Evolutionary conservation across 2,113 vertebrate genomes (phyloP).

Genomic region (Patagioenas fasciata): DNA sequence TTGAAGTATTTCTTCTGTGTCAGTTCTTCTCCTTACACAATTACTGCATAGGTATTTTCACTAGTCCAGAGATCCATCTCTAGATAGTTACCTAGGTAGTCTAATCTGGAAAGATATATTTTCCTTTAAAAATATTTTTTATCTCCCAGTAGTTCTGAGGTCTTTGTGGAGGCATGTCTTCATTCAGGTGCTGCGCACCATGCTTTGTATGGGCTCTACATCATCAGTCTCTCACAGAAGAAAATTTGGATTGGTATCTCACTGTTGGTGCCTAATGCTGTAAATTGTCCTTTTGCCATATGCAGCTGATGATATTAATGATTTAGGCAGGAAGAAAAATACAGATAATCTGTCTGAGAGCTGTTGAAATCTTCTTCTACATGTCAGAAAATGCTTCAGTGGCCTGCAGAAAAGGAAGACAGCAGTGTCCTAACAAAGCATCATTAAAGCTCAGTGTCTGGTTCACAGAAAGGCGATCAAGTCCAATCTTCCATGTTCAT

Average conservation of each 20-base stretch:
- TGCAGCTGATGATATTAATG: slow-evolving; percentile 2
- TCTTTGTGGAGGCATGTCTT: neutral
- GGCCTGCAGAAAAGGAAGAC: neutral
- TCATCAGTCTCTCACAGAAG: neutral
- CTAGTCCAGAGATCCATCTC: neutral
- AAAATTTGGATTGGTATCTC: slow-evolving; percentile 15
- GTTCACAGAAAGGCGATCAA: neutral
- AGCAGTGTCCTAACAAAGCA: neutral
- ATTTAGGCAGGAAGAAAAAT: neutral
- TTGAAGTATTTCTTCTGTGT: neutral
- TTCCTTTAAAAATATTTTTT: neutral
- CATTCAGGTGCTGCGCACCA: neutral
- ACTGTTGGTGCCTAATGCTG: neutral
- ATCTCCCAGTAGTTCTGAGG: neutral
- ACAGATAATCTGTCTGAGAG: neutral
- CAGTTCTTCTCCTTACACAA: neutral
- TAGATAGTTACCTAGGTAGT: neutral
- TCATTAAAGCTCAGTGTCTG: neutral
- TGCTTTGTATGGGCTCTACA: neutral
- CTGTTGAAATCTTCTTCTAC: neutral
- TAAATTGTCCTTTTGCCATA: slow-evolving; percentile 19
- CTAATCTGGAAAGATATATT: neutral
- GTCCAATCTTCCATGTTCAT: neutral
- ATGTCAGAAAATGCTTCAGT: neutral
- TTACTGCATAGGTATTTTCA: neutral